Percentiles rank a stretch among this genome's conserved stretches.
Conservation (phyloP, 1,140 invertebrate species). For the Hyles euphorbiae region DNA sequence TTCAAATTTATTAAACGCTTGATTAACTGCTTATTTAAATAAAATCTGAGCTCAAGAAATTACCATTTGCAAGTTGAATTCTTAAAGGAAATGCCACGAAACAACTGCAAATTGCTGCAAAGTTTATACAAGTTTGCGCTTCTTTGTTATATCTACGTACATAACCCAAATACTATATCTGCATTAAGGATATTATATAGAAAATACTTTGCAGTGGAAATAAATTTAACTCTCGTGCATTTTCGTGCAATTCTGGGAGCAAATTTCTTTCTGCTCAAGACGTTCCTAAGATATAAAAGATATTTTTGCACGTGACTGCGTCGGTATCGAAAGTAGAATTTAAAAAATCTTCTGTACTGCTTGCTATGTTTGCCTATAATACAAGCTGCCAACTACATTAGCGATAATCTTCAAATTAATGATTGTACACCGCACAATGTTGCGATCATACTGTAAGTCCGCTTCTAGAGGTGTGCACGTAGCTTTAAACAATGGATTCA, state of each 20-base stretch:
- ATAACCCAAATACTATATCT: constrained; percentile 16
- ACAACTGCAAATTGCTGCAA: constrained; percentile 22
- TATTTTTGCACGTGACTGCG: constrained; percentile 15
- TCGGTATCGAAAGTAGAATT: constrained; percentile 22
- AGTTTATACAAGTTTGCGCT: constrained; percentile 23
- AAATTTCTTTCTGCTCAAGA: constrained; percentile 20
- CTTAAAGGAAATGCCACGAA: constrained; percentile 24
- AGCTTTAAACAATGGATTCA: too few species aligned
- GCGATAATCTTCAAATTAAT: too few species aligned
- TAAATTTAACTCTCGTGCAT: constrained; percentile 5
- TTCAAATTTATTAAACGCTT: too few species aligned
- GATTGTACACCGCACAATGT: too few species aligned
- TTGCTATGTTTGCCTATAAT: too few species aligned
- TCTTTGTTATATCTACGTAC: constrained; percentile 17
- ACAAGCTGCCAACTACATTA: too few species aligned
- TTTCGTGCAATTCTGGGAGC: constrained; percentile 12
- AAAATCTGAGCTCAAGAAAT: constrained; percentile 22
- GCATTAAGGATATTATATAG: constrained; percentile 15
- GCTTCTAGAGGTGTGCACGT: too few species aligned
- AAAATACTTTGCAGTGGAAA: constrained; percentile 19
- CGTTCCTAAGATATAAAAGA: constrained; percentile 24
- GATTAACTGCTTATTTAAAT: constrained; percentile 18
- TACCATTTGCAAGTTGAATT: constrained; percentile 29
- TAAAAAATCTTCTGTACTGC: constrained; percentile 8
- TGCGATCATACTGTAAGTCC: too few species aligned